Conservation (phyloP, 2,113 vertebrate species). For the Tamias sibiricus region DNA sequence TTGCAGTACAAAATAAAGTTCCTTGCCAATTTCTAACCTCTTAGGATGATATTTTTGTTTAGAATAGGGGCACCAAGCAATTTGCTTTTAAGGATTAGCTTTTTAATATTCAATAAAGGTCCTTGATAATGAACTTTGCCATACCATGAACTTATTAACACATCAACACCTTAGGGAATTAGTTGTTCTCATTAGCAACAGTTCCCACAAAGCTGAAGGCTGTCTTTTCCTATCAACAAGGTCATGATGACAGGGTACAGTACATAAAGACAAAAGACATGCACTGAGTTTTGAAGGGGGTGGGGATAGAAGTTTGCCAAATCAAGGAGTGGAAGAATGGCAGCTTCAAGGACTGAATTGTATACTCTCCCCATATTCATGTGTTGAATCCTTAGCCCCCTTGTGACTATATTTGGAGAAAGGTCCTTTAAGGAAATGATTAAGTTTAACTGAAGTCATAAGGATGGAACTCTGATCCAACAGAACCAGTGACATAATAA, state of each 20-base stretch:
- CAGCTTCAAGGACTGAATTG: background rate
- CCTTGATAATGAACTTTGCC: slow-evolving; percentile 39
- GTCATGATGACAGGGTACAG: background rate
- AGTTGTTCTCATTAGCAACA: slow-evolving; percentile 37
- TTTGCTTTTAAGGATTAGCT: slow-evolving; percentile 52
- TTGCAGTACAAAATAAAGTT: slow-evolving; percentile 35
- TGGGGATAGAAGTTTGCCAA: background rate
- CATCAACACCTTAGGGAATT: background rate
- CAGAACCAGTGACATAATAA: background rate
- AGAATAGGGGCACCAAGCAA: slow-evolving; percentile 1
- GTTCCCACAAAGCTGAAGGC: background rate
- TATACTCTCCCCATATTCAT: background rate
- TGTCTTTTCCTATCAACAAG: slow-evolving; percentile 34
- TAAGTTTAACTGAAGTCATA: background rate
- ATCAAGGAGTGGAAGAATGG: background rate
- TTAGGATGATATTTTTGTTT: slow-evolving; percentile 39
- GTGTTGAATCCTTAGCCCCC: background rate
- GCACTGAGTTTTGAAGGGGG: background rate
- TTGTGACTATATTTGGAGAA: background rate
- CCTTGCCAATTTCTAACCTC: background rate
- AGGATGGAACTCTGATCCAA: background rate
- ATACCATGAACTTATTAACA: background rate
- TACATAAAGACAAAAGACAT: background rate
- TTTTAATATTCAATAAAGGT: slow-evolving; percentile 36
- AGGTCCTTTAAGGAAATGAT: background rate